Evolutionary conservation across 2,113 vertebrate genomes (phyloP).

Genomic region (Notothenia rossii): DNA sequence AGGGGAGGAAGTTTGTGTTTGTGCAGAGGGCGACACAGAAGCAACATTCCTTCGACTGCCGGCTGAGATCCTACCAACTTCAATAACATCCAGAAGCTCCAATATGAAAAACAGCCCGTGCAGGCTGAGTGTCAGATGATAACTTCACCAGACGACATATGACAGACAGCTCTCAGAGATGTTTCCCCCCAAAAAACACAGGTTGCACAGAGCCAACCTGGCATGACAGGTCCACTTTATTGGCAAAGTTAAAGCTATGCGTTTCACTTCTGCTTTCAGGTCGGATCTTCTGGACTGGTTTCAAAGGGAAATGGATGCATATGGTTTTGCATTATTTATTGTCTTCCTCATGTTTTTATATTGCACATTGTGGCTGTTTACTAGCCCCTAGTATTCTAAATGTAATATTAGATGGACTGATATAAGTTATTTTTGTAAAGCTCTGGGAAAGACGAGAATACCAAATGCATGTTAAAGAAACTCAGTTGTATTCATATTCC

Average conservation of each 20-base stretch:
- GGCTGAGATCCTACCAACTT: conserved; percentile 28
- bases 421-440: not conserved
- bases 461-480: not conserved
- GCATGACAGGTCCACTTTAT: not conserved
- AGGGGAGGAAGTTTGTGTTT: conserved; percentile 74
- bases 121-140: not conserved
- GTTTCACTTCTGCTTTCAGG: not conserved
- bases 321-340: not conserved
- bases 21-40: conserved; percentile 54
- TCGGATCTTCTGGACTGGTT: not conserved
- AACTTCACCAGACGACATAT: not conserved
- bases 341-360: not conserved
- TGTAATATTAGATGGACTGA: not conserved
- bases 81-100: conserved; percentile 36
- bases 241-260: not conserved
- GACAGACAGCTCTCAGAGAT: conserved; percentile 5
- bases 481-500: not conserved
- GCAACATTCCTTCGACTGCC: conserved; percentile 51
- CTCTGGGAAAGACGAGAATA: not conserved
- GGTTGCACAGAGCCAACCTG: not conserved
- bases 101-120: not conserved
- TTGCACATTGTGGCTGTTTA: not conserved
- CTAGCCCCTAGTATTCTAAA: not conserved
- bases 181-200: not conserved
- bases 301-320: not conserved